Conservation (phyloP, 1,140 invertebrate species). For the Drosophila nigrodunni region DNA sequence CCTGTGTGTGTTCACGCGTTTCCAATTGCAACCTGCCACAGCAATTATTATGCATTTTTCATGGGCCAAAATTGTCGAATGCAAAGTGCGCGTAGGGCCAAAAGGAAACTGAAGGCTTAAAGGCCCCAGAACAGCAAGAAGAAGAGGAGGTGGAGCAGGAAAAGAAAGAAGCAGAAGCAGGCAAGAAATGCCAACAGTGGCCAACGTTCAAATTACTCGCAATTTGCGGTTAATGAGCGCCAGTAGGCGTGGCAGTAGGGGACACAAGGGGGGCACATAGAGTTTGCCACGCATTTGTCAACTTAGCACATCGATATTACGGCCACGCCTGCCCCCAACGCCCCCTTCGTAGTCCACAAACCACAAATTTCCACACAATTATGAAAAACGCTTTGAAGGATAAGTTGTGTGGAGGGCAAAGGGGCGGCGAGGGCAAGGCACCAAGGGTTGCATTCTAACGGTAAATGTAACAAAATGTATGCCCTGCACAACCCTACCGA, state of each 20-base stretch:
- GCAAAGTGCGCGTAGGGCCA: background rate
- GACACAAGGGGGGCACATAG: background rate
- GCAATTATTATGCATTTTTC: constrained; percentile 80
- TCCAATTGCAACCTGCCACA: background rate
- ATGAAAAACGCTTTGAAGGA: constrained; percentile 62
- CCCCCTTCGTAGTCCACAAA: background rate
- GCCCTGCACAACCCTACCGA: background rate
- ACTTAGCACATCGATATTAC: constrained; percentile 78
- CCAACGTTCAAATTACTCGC: constrained; percentile 23
- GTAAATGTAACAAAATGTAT: constrained; percentile 45
- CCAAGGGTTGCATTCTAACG: constrained; percentile 22
- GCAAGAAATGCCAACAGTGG: constrained; percentile 34
- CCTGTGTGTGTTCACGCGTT: background rate
- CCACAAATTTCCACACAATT: constrained; percentile 72
- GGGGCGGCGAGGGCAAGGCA: background rate
- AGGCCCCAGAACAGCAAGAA: background rate
- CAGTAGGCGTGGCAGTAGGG: background rate
- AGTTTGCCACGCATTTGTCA: constrained; percentile 66
- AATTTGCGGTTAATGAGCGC: constrained; percentile 45
- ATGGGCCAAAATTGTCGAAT: constrained; percentile 63
- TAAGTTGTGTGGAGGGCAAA: background rate
- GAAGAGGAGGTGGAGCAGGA: background rate
- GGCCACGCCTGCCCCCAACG: constrained; percentile 1
- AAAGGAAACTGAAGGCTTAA: too few species aligned
- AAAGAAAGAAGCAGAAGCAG: background rate